Percentiles rank a stretch among this genome's conserved stretches.
Conservation (phyloP, 2,888 invertebrate genomes). For the Nomada ruficornis region DNA sequence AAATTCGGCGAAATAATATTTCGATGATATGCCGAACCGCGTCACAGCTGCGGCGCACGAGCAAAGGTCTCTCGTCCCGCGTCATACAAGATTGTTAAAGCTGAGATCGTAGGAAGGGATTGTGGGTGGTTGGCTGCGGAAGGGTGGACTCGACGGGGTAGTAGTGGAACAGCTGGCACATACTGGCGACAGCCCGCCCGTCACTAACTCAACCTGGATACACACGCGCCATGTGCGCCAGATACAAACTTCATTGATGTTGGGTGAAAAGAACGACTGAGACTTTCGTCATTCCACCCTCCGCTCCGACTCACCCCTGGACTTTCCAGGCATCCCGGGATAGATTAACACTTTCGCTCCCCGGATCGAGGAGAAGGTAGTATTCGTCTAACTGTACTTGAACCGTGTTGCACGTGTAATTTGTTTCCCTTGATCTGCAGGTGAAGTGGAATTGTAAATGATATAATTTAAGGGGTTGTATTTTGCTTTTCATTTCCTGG, state of each 20-base stretch:
- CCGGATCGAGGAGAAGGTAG: not conserved
- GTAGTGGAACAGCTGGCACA: constrained; percentile 83
- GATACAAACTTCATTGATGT: constrained; percentile 84
- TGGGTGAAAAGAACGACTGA: constrained; percentile 76
- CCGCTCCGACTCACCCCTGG: constrained; percentile 51
- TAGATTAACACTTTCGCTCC: constrained; percentile 34
- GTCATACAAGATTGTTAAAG: constrained; percentile 83
- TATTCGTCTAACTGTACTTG: not conserved
- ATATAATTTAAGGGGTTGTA: not conserved
- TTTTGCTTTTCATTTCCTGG: not conserved
- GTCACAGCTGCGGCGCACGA: constrained; percentile 80
- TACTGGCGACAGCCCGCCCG: constrained; percentile 82
- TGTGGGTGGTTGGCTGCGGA: constrained; percentile 45
- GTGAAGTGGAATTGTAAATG: not conserved
- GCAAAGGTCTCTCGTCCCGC: constrained; percentile 76
- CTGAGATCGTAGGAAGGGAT: constrained; percentile 67
- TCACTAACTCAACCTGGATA: constrained; percentile 83
- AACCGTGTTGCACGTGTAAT: not conserved
- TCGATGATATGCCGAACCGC: constrained; percentile 82
- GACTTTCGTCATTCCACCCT: constrained; percentile 71
- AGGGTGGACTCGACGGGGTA: constrained; percentile 65
- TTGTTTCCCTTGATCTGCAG: not conserved
- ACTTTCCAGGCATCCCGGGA: not conserved
- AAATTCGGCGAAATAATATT: constrained; percentile 81
- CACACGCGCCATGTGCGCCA: constrained; percentile 83